Evolutionary conservation across 2,113 vertebrate species (phyloP), one percentile per base, ranked within the genome.

Genomic region (Delphinapterus leucas): DNA sequence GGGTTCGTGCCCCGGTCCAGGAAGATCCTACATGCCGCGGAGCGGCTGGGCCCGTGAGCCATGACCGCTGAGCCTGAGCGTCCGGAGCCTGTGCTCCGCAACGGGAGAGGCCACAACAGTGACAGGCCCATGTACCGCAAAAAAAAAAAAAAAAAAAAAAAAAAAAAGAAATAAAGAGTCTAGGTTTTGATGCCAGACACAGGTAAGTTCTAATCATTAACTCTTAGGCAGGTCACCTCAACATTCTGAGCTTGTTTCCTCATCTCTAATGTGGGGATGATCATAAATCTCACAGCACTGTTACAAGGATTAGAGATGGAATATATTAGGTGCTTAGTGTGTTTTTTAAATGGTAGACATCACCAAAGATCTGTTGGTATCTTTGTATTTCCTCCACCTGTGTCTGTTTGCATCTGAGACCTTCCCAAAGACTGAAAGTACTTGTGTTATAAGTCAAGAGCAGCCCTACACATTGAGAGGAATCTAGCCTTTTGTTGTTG

Each of bases 211-310:
- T 76, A 36, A 41, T 60, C 18, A 33, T 44, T 84, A 55, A 47
- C 36, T 82, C 63, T 58, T 36, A 55, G 33, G 31, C 44, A 88
- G 33, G 25, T 81, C 55, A 31, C 1, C 4, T 83, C 93, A 81
- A 49, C 53, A 60, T 15, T 44, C 23, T 15, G 8, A 80, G 26
- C 26, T 92, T 71, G 31, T 88, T 95, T 97, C 23, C 33, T 88
- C 36, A 8, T 88, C 70, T 61, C n/a, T 77, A 60, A 47, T 33
- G 2, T 49, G 68, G 21, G 26, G 11, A 44, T 89, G 63, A 26
- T 67, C 18, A 41, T 65, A 85, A 70, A 82, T 41, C 20, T 84
- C 58, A 47, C 3, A 38, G 36, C 5, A 0, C n/a, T 71, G 5
- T 83, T 58, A 23, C 18, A 84, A 80, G 49, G n/a, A 41, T 71